Percentiles rank a stretch among this genome's conserved stretches.
phyloP scores from a whole-genome alignment of 1,140 invertebrate genomes.

The Gonioctena quinquepunctata region DNA sequence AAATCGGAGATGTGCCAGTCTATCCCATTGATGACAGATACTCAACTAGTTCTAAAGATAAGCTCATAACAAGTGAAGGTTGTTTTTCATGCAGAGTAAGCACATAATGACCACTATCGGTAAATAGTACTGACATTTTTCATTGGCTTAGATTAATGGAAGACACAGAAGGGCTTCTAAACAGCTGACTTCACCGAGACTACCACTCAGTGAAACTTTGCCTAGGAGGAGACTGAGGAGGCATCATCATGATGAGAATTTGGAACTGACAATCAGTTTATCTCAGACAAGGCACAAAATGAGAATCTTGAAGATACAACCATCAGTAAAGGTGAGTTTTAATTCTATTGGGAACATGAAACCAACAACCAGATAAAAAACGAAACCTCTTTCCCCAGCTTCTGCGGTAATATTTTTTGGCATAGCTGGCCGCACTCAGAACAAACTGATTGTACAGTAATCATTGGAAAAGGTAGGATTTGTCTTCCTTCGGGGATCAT shows the following conservation, averaged over 20 bases:
- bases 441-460: no score
- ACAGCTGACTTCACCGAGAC: slow-evolving; percentile 27
- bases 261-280: slow-evolving; percentile 62
- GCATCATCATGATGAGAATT: slow-evolving; percentile 57
- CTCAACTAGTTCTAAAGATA: slow-evolving; percentile 60
- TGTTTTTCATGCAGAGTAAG: slow-evolving; percentile 87
- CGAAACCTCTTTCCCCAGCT: no score
- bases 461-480: no score
- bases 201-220: slow-evolving; percentile 34
- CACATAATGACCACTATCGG: no score
- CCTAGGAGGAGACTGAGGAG: slow-evolving; percentile 39
- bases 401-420: no score
- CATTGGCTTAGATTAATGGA: slow-evolving; percentile 55
- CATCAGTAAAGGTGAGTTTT: slow-evolving; percentile 63
- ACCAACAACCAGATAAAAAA: no score
- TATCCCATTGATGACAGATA: slow-evolving; percentile 63
- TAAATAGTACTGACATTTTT: no score
- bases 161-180: slow-evolving; percentile 54
- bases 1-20: slow-evolving; percentile 70
- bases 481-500: no score
- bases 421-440: no score
- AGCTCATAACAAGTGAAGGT: slow-evolving; percentile 83
- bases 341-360: no score
- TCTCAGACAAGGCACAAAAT: slow-evolving; percentile 66
- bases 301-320: slow-evolving; percentile 67